Evolutionary conservation across 2,888 invertebrate species (phyloP), one percentile per base, ranked within the genome.

Genomic region (Acholoe squamosa): DNA sequence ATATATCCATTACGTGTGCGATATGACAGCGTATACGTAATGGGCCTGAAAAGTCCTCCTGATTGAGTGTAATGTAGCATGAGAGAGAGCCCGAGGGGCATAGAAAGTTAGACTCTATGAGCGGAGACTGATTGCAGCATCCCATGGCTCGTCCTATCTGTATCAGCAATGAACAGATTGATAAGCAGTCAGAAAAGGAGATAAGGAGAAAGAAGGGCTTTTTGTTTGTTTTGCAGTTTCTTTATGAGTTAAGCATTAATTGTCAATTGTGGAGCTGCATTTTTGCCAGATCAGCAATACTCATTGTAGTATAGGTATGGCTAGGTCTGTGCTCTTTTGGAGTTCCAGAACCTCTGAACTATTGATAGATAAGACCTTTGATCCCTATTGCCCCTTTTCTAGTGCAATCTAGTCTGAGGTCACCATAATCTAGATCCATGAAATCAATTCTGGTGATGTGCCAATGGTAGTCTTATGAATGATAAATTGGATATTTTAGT

Each of bases 11-110:
- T 71, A 71, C 19, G 7, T 5, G 28, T 14, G 71, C 31, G 71
- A 71, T 71, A 71, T 28, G 31, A n/a, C 28, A 28, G 71, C 28
- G 71, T 71, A 71, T 71, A 71, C n/a, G 28, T 71, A 71, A 71
- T 71, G 28, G 71, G 31, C 28, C 71, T 71, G 71, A 71, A 71
- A 71, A 71, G 71, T 71, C 71, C 28, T 25, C 61, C 31, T 71
- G 71, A 71, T 71, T 71, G 71, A 71, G 71, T 71, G 71, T 28
- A 71, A 28, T 71, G 28, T 71, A 28, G 71, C 71, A 71, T 71
- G 71, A 71, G 71, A 71, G 25, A 25, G 71, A 28, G 28, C 71
- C 25, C 31, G 71, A 61, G n/a, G 28, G 71, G 28, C 71, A 28
- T 28, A 71, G 71, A n/a, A 25, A 28, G 71, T 14, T 71, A n/a